These are phyloP conservation scores for Ciconia nigra DNA, from an alignment of 2,797 vertebrate genomes.

Conservation along the genomic window DNA sequence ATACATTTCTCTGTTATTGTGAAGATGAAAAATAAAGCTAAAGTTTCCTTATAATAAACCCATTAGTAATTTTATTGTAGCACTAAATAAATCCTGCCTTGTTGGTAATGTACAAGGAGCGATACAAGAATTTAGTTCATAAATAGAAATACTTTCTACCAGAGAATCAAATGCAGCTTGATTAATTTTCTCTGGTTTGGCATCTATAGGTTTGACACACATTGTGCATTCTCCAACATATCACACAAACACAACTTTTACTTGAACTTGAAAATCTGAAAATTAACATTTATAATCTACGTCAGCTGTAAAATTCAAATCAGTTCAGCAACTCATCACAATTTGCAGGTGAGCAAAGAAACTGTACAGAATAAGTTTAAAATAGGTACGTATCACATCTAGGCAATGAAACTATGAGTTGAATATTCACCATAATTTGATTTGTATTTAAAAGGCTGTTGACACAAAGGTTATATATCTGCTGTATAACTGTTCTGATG, in stretches of 20 bases:
- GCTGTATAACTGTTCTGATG: neutral
- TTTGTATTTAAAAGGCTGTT: neutral
- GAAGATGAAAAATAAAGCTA: conserved; percentile 32
- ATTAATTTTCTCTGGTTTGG: neutral
- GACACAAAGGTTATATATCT: neutral
- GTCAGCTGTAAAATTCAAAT: neutral
- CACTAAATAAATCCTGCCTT: conserved; percentile 28
- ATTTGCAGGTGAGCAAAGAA: neutral
- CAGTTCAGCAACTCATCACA: neutral
- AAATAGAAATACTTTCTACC: conserved; percentile 6
- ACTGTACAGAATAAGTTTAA: neutral
- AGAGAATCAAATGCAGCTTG: neutral
- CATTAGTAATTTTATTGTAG: conserved; percentile 41
- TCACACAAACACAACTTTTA: neutral
- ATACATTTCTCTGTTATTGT: conserved; percentile 23
- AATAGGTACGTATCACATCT: neutral
- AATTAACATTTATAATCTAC: neutral
- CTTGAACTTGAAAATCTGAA: conserved; percentile 21
- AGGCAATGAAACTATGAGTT: neutral
- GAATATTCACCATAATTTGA: neutral
- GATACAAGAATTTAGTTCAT: neutral
- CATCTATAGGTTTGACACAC: neutral
- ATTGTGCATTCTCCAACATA: neutral
- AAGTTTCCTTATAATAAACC: conserved; percentile 29
- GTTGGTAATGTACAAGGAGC: neutral